Evolutionary conservation across 2,113 vertebrate species (phyloP).

Genomic region (Gulo gulo): DNA sequence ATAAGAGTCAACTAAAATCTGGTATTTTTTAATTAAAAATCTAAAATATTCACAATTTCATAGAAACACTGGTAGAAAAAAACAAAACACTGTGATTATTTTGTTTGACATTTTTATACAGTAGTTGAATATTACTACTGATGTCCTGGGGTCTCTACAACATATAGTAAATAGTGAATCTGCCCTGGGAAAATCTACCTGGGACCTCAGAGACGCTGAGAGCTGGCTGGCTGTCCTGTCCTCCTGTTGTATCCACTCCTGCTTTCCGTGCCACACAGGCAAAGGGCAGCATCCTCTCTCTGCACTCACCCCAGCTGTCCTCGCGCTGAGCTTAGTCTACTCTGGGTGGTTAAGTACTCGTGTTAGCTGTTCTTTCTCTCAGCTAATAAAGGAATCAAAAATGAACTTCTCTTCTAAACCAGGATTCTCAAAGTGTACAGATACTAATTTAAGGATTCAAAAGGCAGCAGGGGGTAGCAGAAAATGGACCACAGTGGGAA

Average conservation of each 20-base stretch:
- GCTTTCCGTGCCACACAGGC: too few species aligned
- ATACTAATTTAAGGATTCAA: background rate
- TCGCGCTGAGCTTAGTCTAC: background rate
- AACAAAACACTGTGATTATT: background rate
- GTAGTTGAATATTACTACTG: background rate
- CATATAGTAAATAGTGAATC: background rate
- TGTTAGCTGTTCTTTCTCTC: background rate
- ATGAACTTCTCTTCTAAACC: background rate
- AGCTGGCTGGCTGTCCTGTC: too few species aligned
- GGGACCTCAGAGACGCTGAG: background rate
- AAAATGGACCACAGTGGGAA: background rate
- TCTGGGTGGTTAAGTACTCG: background rate
- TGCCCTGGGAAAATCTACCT: background rate
- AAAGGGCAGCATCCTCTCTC: background rate
- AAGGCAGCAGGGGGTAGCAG: background rate
- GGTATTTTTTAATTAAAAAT: conserved; percentile 6
- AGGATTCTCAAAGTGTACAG: background rate
- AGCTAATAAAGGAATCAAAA: background rate
- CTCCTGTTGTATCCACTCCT: background rate
- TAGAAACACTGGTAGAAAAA: background rate
- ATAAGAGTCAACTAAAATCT: background rate
- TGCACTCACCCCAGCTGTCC: background rate
- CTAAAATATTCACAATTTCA: background rate
- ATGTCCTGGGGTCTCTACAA: background rate
- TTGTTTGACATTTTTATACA: background rate